These are phyloP conservation scores for Invenusta paracnida DNA, from an alignment of 2,888 invertebrate species.

Conservation along the genomic window DNA sequence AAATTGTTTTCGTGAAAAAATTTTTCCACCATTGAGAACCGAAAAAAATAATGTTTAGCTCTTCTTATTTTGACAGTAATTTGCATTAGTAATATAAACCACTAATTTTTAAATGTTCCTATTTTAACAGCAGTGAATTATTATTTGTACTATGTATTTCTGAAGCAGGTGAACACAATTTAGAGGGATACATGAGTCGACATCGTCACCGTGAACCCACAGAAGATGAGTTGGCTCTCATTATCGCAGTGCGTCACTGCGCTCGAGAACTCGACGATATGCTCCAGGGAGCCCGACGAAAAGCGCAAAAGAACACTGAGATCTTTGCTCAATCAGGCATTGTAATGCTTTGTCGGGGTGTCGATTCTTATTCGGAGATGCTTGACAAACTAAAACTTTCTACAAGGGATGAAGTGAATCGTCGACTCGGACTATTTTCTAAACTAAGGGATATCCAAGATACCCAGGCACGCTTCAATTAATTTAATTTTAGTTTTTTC, in stretches of 20 bases:
- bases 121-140: too few species aligned
- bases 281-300: neutral
- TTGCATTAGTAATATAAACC: too few species aligned
- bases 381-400: neutral
- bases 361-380: slow-evolving; percentile 23
- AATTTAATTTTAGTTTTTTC: too few species aligned
- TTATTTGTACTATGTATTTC: too few species aligned
- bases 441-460: slow-evolving; percentile 3
- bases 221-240: neutral
- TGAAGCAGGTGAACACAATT: too few species aligned
- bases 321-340: slow-evolving; percentile 1
- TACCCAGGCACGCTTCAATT: too few species aligned
- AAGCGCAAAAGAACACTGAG: neutral
- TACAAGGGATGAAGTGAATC: neutral
- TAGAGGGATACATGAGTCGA: too few species aligned
- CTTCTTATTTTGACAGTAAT: too few species aligned
- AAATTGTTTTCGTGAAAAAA: too few species aligned
- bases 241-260: slow-evolving; percentile 14
- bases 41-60: too few species aligned
- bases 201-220: neutral
- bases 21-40: too few species aligned
- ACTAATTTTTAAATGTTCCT: too few species aligned
- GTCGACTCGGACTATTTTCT: neutral
- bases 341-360: neutral
- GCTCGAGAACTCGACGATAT: slow-evolving; percentile 28